Percentiles rank a stretch among this genome's conserved stretches.
phyloP scores from a whole-genome alignment of 2,113 vertebrate genomes.

The Vireo altiloquus region DNA sequence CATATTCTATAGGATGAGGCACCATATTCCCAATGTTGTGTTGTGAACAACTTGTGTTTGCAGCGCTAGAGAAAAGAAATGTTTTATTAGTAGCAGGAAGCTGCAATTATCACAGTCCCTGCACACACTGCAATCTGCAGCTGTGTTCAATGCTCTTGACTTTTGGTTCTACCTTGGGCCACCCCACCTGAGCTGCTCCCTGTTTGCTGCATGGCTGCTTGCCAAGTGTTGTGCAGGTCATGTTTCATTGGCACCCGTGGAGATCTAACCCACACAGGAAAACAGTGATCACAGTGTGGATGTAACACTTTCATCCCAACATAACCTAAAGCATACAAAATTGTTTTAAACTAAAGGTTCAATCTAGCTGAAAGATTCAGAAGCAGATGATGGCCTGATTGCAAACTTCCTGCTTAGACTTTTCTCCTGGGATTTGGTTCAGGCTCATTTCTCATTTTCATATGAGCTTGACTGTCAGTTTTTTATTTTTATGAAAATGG shows the following conservation, averaged over 20 bases:
- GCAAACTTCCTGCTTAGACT: constrained; percentile 17
- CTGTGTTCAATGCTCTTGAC: background rate
- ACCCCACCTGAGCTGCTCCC: background rate
- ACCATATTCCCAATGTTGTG: background rate
- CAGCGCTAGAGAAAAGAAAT: background rate
- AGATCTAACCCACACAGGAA: background rate
- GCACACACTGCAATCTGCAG: background rate
- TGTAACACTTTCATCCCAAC: background rate
- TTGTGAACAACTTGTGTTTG: background rate
- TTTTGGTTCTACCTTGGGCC: background rate
- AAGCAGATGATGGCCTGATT: background rate
- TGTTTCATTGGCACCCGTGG: background rate
- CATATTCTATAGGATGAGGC: background rate
- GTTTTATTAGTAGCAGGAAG: background rate
- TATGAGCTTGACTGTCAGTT: background rate
- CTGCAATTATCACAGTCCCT: background rate
- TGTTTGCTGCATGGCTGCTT: background rate
- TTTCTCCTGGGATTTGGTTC: background rate
- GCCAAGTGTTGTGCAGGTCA: rapidly evolving
- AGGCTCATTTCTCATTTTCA: constrained; percentile 26
- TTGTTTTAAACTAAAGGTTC: background rate
- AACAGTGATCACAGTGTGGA: background rate
- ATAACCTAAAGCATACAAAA: background rate
- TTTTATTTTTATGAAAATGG: constrained; percentile 9
- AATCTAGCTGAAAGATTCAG: background rate